Percentiles rank a stretch among this genome's conserved stretches.
phyloP scores from a whole-genome alignment of 2,888 invertebrate species.

The Nycteola revayana region DNA sequence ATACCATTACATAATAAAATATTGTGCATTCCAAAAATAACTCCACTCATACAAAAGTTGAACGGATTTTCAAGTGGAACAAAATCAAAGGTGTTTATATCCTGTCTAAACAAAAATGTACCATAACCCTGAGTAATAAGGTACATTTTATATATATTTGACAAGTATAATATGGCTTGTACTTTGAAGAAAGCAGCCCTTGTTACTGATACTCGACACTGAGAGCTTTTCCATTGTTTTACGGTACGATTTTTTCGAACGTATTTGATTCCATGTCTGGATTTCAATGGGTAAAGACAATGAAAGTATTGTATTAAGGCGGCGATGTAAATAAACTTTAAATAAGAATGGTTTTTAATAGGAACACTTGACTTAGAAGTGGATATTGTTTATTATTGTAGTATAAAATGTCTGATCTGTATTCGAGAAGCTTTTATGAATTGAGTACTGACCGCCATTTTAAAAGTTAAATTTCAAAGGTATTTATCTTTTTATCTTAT shows the following conservation, averaged over 20 bases:
- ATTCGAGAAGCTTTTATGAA: too few species aligned
- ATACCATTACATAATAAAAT: too few species aligned
- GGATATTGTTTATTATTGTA: too few species aligned
- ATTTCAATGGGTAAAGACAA: too few species aligned
- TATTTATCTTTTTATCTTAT: too few species aligned
- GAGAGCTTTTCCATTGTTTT: conserved; percentile 49
- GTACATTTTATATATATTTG: conserved; percentile 18
- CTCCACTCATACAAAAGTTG: conserved; percentile 34
- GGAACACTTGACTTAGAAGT: too few species aligned
- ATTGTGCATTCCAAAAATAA: conserved; percentile 24
- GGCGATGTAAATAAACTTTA: too few species aligned
- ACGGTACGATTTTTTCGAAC: conserved; percentile 23
- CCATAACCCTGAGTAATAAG: conserved; percentile 18
- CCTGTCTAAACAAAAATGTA: conserved; percentile 11
- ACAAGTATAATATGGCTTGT: conserved; percentile 52
- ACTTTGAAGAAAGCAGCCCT: conserved; percentile 64
- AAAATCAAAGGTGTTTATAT: conserved; percentile 34
- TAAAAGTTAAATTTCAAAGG: too few species aligned
- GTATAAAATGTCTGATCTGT: too few species aligned
- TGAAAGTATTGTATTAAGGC: background rate
- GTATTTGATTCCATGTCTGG: background rate
- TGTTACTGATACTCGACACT: conserved; percentile 75
- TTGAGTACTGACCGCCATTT: too few species aligned
- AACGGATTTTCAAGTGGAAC: conserved; percentile 41
- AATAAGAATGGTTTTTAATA: too few species aligned